Conservation (phyloP, 2,797 vertebrate species). For the Diplodus puntazzo region DNA sequence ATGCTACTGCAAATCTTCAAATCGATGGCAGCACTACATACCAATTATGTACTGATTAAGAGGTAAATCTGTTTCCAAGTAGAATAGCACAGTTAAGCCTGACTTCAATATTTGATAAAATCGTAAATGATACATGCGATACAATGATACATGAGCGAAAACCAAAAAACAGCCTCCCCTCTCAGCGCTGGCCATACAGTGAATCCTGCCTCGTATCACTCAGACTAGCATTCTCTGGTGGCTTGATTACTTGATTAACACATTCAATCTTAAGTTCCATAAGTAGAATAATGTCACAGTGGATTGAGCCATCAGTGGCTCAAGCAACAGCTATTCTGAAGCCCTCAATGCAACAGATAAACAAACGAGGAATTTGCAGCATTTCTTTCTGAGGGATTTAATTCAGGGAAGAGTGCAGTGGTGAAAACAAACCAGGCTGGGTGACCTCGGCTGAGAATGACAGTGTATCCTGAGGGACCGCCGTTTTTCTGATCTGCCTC, state of each 20-base stretch:
- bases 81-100: constrained; percentile 32
- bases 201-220: constrained; percentile 9
- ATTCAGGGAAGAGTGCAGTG: constrained; percentile 29
- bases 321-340: constrained; percentile 13
- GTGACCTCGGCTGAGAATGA: constrained; percentile 70
- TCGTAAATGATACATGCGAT: constrained; percentile 23
- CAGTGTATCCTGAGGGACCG: constrained; percentile 57
- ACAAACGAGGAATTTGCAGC: neutral
- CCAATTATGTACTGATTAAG: too few species aligned
- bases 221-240: neutral
- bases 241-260: neutral
- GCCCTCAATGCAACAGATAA: constrained; percentile 35
- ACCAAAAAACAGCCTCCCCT: neutral
- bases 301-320: constrained; percentile 23
- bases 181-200: neutral
- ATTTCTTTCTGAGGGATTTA: constrained; percentile 31
- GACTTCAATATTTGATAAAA: constrained; percentile 24
- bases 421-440: constrained; percentile 66
- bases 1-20: too few species aligned
- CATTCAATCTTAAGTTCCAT: neutral
- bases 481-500: constrained; percentile 65
- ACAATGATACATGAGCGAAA: constrained; percentile 22
- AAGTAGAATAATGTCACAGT: neutral
- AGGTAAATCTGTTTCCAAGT: neutral
- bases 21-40: too few species aligned